phyloP scores from a whole-genome alignment of 2,113 vertebrate species.

The Anguilla rostrata region DNA sequence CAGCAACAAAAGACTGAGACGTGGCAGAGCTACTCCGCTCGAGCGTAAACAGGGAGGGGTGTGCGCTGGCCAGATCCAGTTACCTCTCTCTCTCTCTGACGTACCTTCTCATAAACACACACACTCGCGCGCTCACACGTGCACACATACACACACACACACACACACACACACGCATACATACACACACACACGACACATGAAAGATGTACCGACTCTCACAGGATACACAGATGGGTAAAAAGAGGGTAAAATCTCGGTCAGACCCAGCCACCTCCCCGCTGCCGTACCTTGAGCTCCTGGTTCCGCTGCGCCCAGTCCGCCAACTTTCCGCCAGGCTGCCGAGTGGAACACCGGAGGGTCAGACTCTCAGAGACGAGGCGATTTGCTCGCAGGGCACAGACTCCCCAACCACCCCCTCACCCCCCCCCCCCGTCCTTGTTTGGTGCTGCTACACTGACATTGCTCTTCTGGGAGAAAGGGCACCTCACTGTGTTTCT shows the following conservation, averaged over 20 bases:
- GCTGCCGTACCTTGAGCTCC: conserved; percentile 42
- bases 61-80: neutral
- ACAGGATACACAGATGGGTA: neutral
- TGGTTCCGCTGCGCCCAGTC: neutral
- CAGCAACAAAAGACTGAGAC: neutral
- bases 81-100: neutral
- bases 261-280: conserved; percentile 46
- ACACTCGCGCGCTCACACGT: neutral
- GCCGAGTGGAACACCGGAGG: neutral
- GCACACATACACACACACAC: neutral
- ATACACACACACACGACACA: neutral
- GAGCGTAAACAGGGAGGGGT: neutral
- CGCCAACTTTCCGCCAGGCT: neutral
- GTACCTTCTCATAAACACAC: neutral
- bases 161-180: neutral
- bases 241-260: conserved; percentile 23
- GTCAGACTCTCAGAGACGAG: no score
- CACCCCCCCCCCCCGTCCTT: neutral
- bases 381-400: neutral
- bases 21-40: neutral
- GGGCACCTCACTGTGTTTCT: neutral
- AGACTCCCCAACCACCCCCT: neutral
- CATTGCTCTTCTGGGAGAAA: neutral
- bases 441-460: neutral
- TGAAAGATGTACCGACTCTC: neutral